Percentiles rank a stretch among this genome's conserved stretches.
phyloP scores from a whole-genome alignment of 2,797 vertebrate species.

The Ctenopoma multispine region DNA sequence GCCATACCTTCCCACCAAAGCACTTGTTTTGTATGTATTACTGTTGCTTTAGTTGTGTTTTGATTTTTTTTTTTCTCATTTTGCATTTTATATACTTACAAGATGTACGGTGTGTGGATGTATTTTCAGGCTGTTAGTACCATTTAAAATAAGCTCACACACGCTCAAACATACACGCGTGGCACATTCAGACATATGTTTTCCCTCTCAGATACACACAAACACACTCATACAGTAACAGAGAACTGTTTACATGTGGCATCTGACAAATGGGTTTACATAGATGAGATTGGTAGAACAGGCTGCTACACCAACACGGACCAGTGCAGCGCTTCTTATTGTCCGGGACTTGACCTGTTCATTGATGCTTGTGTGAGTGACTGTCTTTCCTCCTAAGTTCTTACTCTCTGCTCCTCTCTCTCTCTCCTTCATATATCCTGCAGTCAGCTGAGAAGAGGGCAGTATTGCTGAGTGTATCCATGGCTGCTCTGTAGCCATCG shows the following conservation, averaged over 20 bases:
- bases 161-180: constrained; percentile 22
- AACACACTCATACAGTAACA: constrained; percentile 48
- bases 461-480: constrained; percentile 72
- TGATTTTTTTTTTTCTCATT: constrained; percentile 47
- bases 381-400: constrained; percentile 28
- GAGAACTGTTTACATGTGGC: constrained; percentile 50
- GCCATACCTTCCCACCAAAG: constrained; percentile 67
- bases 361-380: constrained; percentile 40
- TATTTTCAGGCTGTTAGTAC: constrained; percentile 64
- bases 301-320: constrained; percentile 33
- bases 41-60: constrained; percentile 71
- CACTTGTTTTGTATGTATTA: constrained; percentile 77
- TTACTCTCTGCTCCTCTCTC: constrained; percentile 12
- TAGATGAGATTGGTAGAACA: constrained; percentile 38
- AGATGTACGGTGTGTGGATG: constrained; percentile 65
- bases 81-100: constrained; percentile 61
- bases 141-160: constrained; percentile 59
- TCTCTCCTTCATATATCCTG: constrained; percentile 21
- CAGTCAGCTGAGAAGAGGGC: constrained; percentile 47
- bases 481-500: constrained; percentile 55
- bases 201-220: constrained; percentile 1
- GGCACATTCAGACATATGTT: constrained; percentile 20
- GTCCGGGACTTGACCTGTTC: constrained; percentile 22
- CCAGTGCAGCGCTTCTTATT: constrained; percentile 25
- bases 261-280: constrained; percentile 52